A percentile compares a stretch with the other conserved stretches of the same genome.
These are phyloP conservation scores for Discoglossus pictus DNA, from an alignment of 2,797 vertebrate genomes.

Conservation along the genomic window DNA sequence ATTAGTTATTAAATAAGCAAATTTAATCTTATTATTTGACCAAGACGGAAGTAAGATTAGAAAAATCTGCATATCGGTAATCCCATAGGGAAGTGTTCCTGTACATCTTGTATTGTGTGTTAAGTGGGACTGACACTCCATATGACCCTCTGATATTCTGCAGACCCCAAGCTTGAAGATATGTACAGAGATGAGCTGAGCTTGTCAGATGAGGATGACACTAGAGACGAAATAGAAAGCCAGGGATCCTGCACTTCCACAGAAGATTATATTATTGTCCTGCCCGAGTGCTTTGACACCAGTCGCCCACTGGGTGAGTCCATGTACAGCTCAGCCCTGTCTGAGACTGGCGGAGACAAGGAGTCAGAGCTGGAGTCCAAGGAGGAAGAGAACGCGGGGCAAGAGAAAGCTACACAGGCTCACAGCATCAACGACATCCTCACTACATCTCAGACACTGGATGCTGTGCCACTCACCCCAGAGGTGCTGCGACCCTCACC, in stretches of 20 bases:
- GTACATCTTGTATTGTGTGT: background rate
- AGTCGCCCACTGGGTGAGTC: conserved; percentile 90
- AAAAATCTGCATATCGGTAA: no score
- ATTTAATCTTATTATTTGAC: no score
- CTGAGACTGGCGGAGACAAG: conserved; percentile 75
- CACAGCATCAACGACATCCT: conserved; percentile 72
- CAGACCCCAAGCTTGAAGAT: background rate
- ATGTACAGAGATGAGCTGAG: conserved; percentile 21
- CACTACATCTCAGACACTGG: conserved; percentile 75
- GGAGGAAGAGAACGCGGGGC: conserved; percentile 48
- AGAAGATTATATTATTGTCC: conserved; percentile 92
- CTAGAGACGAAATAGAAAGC: conserved; percentile 89
- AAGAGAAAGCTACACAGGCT: conserved; percentile 26
- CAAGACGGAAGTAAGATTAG: no score
- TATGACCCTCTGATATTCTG: no score
- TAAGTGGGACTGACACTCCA: no score
- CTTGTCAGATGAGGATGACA: conserved; percentile 61
- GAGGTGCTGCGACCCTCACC: conserved; percentile 63
- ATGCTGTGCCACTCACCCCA: conserved; percentile 74
- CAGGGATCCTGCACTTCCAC: conserved; percentile 89
- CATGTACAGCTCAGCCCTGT: conserved; percentile 91
- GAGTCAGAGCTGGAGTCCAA: conserved; percentile 53
- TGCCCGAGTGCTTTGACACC: conserved; percentile 96
- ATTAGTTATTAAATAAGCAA: no score
- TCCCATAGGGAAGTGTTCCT: no score